Percentiles rank a stretch among this genome's conserved stretches.
phyloP scores from a whole-genome alignment of 1,140 invertebrate species.

The Scaptomyza graminum region DNA sequence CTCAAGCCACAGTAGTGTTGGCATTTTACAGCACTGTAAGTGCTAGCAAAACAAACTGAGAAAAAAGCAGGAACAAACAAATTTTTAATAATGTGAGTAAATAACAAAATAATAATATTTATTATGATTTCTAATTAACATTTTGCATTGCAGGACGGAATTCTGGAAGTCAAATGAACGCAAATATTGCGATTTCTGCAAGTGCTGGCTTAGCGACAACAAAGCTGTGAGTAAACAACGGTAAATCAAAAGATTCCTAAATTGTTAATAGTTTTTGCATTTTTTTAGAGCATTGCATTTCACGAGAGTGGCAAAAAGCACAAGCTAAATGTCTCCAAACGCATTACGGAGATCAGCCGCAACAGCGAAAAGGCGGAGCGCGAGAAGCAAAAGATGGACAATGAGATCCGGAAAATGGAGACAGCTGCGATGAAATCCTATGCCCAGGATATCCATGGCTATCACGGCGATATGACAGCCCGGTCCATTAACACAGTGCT shows the following conservation, averaged over 20 bases:
- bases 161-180: slow-evolving; percentile 98
- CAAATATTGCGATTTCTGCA: slow-evolving; percentile 98
- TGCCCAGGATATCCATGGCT: slow-evolving; percentile 87
- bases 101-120: neutral
- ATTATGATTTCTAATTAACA: neutral
- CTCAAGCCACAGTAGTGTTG: no score
- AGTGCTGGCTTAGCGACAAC: slow-evolving; percentile 99
- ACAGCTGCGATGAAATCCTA: slow-evolving; percentile 93
- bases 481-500: slow-evolving; percentile 80
- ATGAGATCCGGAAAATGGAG: slow-evolving; percentile 95
- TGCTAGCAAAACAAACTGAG: slow-evolving; percentile 1
- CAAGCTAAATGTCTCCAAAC: slow-evolving; percentile 96
- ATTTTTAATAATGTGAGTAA: slow-evolving; percentile 8
- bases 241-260: neutral
- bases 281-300: slow-evolving; percentile 94
- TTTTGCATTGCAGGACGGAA: slow-evolving; percentile 90
- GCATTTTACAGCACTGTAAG: slow-evolving; percentile 6
- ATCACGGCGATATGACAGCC: slow-evolving; percentile 88
- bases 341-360: slow-evolving; percentile 93
- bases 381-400: slow-evolving; percentile 90
- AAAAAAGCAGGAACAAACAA: slow-evolving; percentile 47
- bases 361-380: slow-evolving; percentile 92
- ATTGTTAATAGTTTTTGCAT: slow-evolving; percentile 26
- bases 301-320: slow-evolving; percentile 97
- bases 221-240: slow-evolving; percentile 89